Evolutionary conservation across 2,888 invertebrate species (phyloP), one percentile per base, ranked within the genome.

Genomic region (Dimorphilus gyrociliatus): DNA sequence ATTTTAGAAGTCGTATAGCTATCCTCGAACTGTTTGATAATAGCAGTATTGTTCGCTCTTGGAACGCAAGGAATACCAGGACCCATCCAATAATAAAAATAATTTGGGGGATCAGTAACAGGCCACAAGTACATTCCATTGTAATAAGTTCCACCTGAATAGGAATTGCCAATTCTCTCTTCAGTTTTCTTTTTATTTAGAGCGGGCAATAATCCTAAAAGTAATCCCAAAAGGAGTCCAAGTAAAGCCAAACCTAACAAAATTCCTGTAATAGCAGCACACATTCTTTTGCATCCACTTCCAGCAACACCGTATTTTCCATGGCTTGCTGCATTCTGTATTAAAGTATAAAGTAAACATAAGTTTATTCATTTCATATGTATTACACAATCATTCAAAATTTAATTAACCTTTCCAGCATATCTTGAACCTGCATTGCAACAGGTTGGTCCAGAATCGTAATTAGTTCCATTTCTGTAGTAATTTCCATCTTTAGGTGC

Each of bases 101-200:
- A 19, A 19, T 34, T 31, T 5, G 34, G 34, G 1, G 25, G 23
- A 17, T 34, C 25, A n/a, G 34, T 23, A 16, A 34, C 26, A 16
- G 24, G 19, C 30, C 32, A 34, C 26, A 31, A 34, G 23, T 28
- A 34, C 28, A 34, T 27, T 4, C 34, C 34, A 27, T 34, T 12
- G 17, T 16, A 2, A n/a, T 21, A 14, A 23, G 25, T 31, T 3
- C 34, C 34, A 10, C 13, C 16, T 18, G 30, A 2, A 12, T 25
- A 30, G 13, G 16, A 2, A n/a, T 6, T 12, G 3, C 16, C 13
- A 16, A 34, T 13, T 8, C 16, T 13, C 23, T 1, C 23, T 32
- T 18, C 19, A n/a, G n/a, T n/a, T n/a, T n/a, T n/a, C n/a, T n/a
- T n/a, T n/a, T n/a, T n/a, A n/a, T n/a, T n/a, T 25, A 3, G 23